A percentile compares a stretch with the other conserved stretches of the same genome.
Evolutionary conservation across 2,888 invertebrate species (phyloP).

Genomic region (Calliscelio sp.): DNA sequence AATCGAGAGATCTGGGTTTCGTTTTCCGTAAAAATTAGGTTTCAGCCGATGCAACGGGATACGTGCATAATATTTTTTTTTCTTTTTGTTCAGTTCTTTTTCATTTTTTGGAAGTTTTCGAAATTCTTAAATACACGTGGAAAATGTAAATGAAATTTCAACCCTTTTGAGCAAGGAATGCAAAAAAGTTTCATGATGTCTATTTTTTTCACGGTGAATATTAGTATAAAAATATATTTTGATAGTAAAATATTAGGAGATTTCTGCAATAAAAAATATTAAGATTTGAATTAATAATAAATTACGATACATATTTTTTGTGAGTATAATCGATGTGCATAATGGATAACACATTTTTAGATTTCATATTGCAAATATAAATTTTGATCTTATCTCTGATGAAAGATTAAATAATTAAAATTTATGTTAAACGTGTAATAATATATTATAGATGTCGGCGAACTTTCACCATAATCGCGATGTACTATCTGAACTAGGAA

Average conservation of each 20-base stretch:
- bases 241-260: too few relatives aligned
- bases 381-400: slow-evolving; percentile 4
- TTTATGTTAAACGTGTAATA: slow-evolving; percentile 14
- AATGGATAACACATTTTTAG: too few relatives aligned
- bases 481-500: slow-evolving; percentile 30
- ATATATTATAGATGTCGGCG: slow-evolving; percentile 10
- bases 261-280: too few relatives aligned
- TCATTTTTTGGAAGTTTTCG: not conserved
- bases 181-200: too few relatives aligned
- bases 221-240: too few relatives aligned
- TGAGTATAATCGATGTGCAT: too few relatives aligned
- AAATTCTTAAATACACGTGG: not conserved
- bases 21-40: slow-evolving; percentile 64
- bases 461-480: slow-evolving; percentile 41
- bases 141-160: not conserved
- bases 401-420: slow-evolving; percentile 28
- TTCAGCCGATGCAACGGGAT: slow-evolving; percentile 48
- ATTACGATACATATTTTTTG: too few relatives aligned
- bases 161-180: too few relatives aligned
- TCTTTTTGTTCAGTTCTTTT: slow-evolving; percentile 18
- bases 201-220: too few relatives aligned
- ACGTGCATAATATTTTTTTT: too few relatives aligned
- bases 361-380: not conserved
- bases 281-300: too few relatives aligned
- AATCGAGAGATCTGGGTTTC: slow-evolving; percentile 66